phyloP scores from a whole-genome alignment of 2,888 invertebrate species.

The Silvanus unidentatus region DNA sequence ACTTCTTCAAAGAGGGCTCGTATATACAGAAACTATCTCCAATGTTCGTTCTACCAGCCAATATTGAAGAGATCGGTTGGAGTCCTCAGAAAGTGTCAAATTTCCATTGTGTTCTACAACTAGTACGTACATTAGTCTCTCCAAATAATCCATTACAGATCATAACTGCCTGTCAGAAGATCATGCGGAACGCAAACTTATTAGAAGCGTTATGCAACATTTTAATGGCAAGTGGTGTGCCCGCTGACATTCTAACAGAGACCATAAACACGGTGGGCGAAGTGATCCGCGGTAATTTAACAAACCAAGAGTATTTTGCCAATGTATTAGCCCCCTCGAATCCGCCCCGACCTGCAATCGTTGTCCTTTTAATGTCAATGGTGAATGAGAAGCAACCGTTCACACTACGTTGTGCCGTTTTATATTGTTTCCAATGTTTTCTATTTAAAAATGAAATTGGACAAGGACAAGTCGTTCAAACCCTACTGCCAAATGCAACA shows the following conservation, averaged over 20 bases:
- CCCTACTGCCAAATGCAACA: constrained; percentile 80
- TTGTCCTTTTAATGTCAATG: constrained; percentile 96
- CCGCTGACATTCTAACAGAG: constrained; percentile 93
- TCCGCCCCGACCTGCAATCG: constrained; percentile 89
- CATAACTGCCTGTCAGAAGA: constrained; percentile 76
- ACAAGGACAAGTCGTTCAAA: constrained; percentile 84
- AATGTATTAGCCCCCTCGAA: constrained; percentile 87
- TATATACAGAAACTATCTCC: constrained; percentile 86
- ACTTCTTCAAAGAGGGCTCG: constrained; percentile 96
- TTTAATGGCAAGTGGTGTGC: constrained; percentile 93
- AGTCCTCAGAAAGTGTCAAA: constrained; percentile 92
- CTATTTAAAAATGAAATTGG: constrained; percentile 87
- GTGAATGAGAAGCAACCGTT: constrained; percentile 97
- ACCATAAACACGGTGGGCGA: constrained; percentile 91
- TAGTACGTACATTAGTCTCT: constrained; percentile 85
- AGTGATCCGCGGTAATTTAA: constrained; percentile 81
- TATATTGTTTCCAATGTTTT: constrained; percentile 97
- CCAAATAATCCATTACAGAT: constrained; percentile 87
- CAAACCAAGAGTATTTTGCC: constrained; percentile 88
- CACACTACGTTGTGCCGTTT: constrained; percentile 78
- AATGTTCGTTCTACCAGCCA: constrained; percentile 76
- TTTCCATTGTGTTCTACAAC: constrained; percentile 85
- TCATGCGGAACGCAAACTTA: constrained; percentile 78
- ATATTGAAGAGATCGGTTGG: constrained; percentile 73
- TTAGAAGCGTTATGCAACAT: constrained; percentile 80